These are phyloP conservation scores for Cantharis flavilabris DNA, from an alignment of 2,888 invertebrate genomes.

Conservation along the genomic window DNA sequence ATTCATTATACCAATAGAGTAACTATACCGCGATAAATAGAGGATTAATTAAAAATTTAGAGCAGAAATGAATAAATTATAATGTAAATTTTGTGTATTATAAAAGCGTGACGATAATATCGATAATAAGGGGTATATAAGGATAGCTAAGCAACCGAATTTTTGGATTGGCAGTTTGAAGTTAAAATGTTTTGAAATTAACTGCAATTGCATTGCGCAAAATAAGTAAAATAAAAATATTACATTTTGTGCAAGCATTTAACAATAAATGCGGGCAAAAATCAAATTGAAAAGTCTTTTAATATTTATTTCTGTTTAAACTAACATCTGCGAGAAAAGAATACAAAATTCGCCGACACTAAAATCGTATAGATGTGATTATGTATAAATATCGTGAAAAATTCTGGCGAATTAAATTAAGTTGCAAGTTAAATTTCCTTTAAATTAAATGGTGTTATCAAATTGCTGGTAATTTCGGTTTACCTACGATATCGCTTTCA, in stretches of 20 bases:
- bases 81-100: not conserved
- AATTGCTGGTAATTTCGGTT: not conserved
- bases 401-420: not conserved
- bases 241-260: not conserved
- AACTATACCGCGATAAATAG: constrained; percentile 2
- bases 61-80: not conserved
- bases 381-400: no score
- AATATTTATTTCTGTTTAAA: not conserved
- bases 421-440: not conserved
- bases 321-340: not conserved
- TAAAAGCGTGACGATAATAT: not conserved
- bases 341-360: not conserved
- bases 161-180: not conserved
- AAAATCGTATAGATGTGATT: no score
- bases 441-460: not conserved
- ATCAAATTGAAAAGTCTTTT: not conserved
- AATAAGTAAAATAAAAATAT: not conserved
- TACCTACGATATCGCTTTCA: not conserved
- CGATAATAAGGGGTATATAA: not conserved
- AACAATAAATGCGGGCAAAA: no score
- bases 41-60: not conserved
- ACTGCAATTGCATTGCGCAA: not conserved
- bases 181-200: not conserved
- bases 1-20: constrained; percentile 1
- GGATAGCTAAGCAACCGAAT: not conserved